These are phyloP conservation scores for Coremacera marginata DNA, from an alignment of 2,888 invertebrate species.

Conservation along the genomic window DNA sequence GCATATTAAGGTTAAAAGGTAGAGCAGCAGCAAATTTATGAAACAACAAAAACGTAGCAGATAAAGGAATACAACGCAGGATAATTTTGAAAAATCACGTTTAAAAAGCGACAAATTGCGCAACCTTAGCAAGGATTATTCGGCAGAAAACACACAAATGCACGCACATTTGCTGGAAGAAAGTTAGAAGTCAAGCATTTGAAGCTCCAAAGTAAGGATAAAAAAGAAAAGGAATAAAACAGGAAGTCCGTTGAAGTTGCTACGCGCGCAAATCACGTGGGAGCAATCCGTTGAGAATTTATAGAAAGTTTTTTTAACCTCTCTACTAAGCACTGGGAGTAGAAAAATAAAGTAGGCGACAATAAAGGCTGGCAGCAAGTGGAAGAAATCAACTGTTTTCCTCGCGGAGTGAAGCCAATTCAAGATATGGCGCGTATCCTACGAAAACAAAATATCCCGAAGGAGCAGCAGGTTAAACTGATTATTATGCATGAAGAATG, in stretches of 20 bases:
- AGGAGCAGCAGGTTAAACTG: constrained; percentile 14
- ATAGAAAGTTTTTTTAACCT: not conserved
- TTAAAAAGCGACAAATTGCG: constrained; percentile 26
- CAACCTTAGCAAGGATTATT: not conserved
- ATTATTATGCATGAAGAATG: constrained; percentile 28
- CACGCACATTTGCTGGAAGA: too few species aligned
- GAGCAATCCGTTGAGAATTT: not conserved
- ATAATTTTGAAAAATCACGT: constrained; percentile 23
- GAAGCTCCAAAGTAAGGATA: not conserved
- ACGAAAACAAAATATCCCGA: not conserved
- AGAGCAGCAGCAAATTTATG: too few species aligned
- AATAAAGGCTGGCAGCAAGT: not conserved
- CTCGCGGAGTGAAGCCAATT: not conserved
- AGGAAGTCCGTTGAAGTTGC: not conserved
- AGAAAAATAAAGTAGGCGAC: not conserved
- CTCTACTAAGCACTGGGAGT: not conserved
- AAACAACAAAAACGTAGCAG: too few species aligned
- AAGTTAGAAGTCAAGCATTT: not conserved
- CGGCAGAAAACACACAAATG: too few species aligned
- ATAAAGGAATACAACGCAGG: not conserved
- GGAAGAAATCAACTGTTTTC: not conserved
- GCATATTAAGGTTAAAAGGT: too few species aligned
- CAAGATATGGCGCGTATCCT: not conserved
- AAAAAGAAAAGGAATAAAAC: not conserved
- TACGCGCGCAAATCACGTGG: not conserved